Percentiles rank a stretch among this genome's conserved stretches.
phyloP scores from a whole-genome alignment of 2,113 vertebrate genomes.

The Ursus arctos region DNA sequence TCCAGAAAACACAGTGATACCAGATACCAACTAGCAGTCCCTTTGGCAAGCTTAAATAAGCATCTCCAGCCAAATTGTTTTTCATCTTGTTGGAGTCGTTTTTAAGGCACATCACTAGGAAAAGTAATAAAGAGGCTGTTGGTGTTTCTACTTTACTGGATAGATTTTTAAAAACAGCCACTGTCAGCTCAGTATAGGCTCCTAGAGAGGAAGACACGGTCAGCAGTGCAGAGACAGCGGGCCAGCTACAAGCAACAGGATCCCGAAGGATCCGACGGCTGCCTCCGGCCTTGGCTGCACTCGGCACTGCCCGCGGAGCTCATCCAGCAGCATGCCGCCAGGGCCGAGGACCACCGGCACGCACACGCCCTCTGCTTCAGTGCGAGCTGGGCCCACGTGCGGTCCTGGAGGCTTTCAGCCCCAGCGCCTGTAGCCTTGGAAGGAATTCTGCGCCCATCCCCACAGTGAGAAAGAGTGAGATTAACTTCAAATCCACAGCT shows the following conservation, averaged over 20 bases:
- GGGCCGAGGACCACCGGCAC: no score
- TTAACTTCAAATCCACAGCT: neutral
- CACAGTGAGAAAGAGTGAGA: neutral
- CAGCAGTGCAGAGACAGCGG: neutral
- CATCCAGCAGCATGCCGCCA: no score
- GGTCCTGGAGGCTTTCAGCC: neutral
- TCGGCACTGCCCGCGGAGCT: neutral
- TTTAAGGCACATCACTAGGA: neutral
- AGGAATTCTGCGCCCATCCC: neutral
- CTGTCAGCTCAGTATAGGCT: neutral
- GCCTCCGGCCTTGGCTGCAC: neutral
- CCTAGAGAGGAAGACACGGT: neutral
- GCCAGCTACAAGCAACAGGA: neutral
- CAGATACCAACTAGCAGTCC: neutral
- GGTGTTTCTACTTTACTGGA: neutral
- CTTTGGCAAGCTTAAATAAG: neutral
- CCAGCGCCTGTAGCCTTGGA: neutral
- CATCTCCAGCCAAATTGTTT: neutral
- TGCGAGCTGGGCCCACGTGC: fast-evolving
- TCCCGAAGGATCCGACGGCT: fast-evolving
- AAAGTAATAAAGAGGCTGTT: neutral
- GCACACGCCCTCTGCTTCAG: neutral
- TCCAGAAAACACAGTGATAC: neutral
- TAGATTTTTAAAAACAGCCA: neutral
- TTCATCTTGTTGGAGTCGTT: neutral